These are phyloP conservation scores for Charanyca ferruginea DNA, from an alignment of 2,888 invertebrate genomes.

Conservation along the genomic window DNA sequence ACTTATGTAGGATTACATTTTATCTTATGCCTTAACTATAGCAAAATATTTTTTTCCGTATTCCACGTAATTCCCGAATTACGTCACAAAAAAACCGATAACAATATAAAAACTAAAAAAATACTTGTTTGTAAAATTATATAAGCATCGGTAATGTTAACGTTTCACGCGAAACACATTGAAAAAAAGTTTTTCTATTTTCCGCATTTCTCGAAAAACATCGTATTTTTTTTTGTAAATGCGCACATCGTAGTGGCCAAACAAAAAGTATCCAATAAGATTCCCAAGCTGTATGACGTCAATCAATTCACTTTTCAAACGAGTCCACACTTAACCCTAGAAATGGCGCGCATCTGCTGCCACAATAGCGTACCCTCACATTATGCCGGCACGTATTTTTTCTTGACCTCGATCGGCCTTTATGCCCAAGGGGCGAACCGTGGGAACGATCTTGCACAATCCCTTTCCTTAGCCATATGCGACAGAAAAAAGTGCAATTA, in stretches of 20 bases:
- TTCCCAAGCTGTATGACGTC: conserved; percentile 71
- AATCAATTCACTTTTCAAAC: conserved; percentile 84
- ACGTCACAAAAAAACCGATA: too few species aligned
- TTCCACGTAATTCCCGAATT: too few species aligned
- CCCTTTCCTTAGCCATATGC: conserved; percentile 90
- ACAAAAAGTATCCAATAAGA: conserved; percentile 57
- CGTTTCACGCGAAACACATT: too few species aligned
- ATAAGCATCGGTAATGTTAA: too few species aligned
- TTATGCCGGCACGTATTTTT: conserved; percentile 89
- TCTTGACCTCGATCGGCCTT: conserved; percentile 89
- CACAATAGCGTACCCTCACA: conserved; percentile 86
- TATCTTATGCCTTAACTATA: too few species aligned
- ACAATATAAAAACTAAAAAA: neutral
- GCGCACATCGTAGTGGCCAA: neutral
- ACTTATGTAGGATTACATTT: too few species aligned
- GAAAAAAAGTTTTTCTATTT: neutral
- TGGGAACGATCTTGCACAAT: conserved; percentile 90
- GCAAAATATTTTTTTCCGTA: too few species aligned
- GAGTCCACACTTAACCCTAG: conserved; percentile 88
- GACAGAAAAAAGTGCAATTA: conserved; percentile 91
- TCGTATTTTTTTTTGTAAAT: neutral
- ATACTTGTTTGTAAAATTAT: too few species aligned
- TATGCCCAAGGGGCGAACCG: conserved; percentile 89
- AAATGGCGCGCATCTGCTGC: conserved; percentile 85
- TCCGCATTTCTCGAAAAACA: neutral